Base-by-base conservation (phyloP, 2,888 invertebrate species). In the Papilio demoleus region DNA sequence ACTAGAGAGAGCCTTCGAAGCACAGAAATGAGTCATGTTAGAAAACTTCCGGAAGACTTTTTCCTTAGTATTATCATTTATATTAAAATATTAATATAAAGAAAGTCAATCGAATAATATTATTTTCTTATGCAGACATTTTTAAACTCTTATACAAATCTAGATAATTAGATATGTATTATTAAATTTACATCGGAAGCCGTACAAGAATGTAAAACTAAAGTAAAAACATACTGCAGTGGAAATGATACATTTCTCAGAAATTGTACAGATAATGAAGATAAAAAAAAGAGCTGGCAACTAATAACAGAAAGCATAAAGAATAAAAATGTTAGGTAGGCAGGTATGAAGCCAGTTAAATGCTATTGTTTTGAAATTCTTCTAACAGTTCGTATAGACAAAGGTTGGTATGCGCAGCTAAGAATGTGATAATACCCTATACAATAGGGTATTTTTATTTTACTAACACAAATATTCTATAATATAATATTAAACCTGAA, bases 271-370 rank as follows among this genome's bases (percentile, higher is more conserved):
- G n/a, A n/a, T n/a, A n/a, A n/a, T n/a, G n/a, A n/a, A n/a, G n/a
- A n/a, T n/a, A n/a, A n/a, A 60, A 14, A 53, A 45, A 17, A 14
- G 22, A 1, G 14, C 31, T 47, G 45, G 17, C 45, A 22, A 45
- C 58, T 58, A 68, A 58, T 36, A 63, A 63, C 58, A 68, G 58
- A 42, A 17, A n/a, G n/a, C n/a, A 27, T n/a, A 8, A 34, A 2
- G 42, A 67, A 62, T 56, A 67, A 67, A 58, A 36, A 24, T 6
- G 42, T 36, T 36, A 68, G 56, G 58, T 68, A 53, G 9, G 27
- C 27, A 45, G 40, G 22, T 38, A 53, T 9, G 40, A 31, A 40
- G 24, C 31, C 40, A 27, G 24, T 8, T 22, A 24, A 36, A 60
- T 47, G 42, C 36, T 31, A n/a, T 27, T 53, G 27, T 53, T 53